These are phyloP conservation scores for Gavialis gangeticus DNA, from an alignment of 2,113 vertebrate genomes.

Conservation along the genomic window DNA sequence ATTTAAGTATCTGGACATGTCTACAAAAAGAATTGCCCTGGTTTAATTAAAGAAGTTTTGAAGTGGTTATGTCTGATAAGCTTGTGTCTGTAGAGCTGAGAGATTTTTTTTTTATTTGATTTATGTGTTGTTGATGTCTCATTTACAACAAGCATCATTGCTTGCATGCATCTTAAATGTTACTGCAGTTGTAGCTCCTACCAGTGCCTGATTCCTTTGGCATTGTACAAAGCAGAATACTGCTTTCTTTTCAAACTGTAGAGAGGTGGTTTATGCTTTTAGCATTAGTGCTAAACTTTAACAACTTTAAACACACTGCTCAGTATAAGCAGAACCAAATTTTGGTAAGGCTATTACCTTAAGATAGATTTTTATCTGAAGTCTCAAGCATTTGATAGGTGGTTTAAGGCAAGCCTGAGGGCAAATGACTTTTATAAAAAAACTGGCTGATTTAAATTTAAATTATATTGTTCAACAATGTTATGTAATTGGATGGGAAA, in stretches of 20 bases:
- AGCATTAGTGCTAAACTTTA: not conserved
- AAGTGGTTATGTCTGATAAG: not conserved
- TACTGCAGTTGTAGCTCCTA: not conserved
- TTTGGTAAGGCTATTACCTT: not conserved
- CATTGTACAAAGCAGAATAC: not conserved
- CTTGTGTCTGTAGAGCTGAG: not conserved
- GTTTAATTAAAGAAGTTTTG: constrained; percentile 33
- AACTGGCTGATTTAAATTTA: constrained; percentile 67
- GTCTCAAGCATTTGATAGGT: not conserved
- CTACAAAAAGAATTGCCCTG: not conserved
- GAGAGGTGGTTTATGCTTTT: not conserved
- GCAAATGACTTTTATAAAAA: constrained; percentile 47
- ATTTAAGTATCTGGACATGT: not conserved
- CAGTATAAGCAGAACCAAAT: not conserved
- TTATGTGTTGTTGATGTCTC: constrained; percentile 1
- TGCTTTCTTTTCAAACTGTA: not conserved
- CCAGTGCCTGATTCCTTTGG: not conserved
- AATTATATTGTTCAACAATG: constrained; percentile 67
- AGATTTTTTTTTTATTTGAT: constrained; percentile 41
- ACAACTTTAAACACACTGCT: not conserved
- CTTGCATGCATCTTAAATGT: constrained; percentile 29
- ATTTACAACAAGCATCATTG: constrained; percentile 38
- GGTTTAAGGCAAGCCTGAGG: constrained; percentile 37
- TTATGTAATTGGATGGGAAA: constrained; percentile 74
- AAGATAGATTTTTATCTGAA: not conserved